phyloP scores from a whole-genome alignment of 92 coral and sea anemone species.

The Pocillopora grandis region DNA sequence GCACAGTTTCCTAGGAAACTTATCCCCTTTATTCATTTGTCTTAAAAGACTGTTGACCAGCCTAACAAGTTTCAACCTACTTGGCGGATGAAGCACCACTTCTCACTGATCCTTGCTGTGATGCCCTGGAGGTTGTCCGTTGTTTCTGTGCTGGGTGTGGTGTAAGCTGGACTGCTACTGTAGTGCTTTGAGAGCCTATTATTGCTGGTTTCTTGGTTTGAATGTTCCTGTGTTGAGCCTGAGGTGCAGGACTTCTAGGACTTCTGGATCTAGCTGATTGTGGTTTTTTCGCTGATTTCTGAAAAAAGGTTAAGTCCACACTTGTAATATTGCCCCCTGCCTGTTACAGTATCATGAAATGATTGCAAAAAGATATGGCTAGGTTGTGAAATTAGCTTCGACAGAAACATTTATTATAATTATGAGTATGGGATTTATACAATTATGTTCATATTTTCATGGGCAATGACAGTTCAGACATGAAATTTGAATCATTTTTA shows the following conservation, averaged over 20 bases:
- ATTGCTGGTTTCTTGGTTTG: constrained; percentile 66
- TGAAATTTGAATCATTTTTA: too few relatives aligned
- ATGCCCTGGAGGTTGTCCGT: constrained; percentile 47
- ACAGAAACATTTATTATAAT: not conserved
- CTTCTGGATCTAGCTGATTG: constrained; percentile 9
- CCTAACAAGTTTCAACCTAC: constrained; percentile 11
- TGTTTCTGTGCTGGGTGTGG: constrained; percentile 43
- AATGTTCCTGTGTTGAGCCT: not conserved
- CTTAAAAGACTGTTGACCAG: not conserved
- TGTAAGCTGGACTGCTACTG: constrained; percentile 67
- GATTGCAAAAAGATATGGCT: not conserved
- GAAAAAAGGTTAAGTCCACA: not conserved
- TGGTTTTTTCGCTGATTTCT: constrained; percentile 29
- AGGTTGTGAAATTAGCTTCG: not conserved
- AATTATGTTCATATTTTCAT: too few relatives aligned
- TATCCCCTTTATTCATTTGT: too few relatives aligned
- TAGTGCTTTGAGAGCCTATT: constrained; percentile 76
- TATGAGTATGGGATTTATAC: not conserved
- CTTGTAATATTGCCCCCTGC: too few relatives aligned
- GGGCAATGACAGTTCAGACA: not conserved
- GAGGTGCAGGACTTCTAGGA: not conserved
- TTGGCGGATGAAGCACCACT: constrained; percentile 35
- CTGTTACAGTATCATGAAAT: too few relatives aligned
- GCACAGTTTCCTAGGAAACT: too few relatives aligned
- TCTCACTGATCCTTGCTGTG: constrained; percentile 38